Evolutionary conservation across 2,113 vertebrate genomes (phyloP).

Genomic region (Chloroceryle aenea): DNA sequence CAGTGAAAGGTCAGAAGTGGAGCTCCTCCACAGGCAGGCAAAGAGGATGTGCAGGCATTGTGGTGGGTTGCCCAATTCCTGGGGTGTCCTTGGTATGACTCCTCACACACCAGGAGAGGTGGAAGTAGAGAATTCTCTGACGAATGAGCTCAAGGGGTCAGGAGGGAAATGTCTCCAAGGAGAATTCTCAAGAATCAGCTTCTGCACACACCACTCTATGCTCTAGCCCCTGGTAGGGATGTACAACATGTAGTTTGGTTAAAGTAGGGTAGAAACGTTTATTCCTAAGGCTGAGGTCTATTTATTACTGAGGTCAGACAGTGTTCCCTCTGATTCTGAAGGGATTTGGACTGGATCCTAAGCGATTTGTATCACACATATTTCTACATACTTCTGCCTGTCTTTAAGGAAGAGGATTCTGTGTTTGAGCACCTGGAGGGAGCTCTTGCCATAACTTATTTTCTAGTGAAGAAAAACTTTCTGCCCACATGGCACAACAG

Average conservation of each 20-base stretch:
- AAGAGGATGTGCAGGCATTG: neutral
- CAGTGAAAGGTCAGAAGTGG: neutral
- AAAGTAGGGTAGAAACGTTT: neutral
- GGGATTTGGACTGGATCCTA: neutral
- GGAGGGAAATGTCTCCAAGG: neutral
- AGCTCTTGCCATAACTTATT: neutral
- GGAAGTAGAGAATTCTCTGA: neutral
- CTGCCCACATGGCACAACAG: neutral
- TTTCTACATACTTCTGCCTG: neutral
- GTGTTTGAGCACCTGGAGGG: neutral
- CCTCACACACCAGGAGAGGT: neutral
- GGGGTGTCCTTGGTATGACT: fast-evolving
- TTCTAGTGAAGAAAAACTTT: neutral
- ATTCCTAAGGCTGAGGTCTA: neutral
- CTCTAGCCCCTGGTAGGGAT: neutral
- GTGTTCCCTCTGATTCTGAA: neutral
- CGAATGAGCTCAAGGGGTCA: neutral
- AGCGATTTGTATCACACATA: neutral
- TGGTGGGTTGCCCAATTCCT: neutral
- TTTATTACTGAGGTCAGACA: neutral
- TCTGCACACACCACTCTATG: neutral
- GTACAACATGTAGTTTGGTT: fast-evolving
- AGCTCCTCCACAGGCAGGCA: neutral
- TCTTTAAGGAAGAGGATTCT: neutral
- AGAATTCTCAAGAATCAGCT: neutral